Conservation (phyloP, 2,888 invertebrate genomes). For the Gastracanthus pulcherrimus region DNA sequence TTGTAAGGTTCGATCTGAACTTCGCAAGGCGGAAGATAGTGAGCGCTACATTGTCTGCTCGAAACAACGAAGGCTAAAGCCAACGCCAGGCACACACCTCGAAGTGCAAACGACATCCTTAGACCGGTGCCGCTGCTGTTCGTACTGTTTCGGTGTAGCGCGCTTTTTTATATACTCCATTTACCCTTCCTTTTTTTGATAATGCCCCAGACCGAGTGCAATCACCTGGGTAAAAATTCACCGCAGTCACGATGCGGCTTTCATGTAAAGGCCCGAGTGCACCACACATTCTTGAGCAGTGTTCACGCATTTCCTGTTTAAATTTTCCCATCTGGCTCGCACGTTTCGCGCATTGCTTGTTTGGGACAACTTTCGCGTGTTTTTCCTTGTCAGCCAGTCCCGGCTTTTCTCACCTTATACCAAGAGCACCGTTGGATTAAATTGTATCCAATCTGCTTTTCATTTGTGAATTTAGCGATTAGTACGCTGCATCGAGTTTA, state of each 20-base stretch:
- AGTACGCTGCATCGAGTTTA: background rate
- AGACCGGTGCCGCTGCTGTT: constrained; percentile 36
- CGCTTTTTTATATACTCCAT: constrained; percentile 50
- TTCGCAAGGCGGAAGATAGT: constrained; percentile 30
- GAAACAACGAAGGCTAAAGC: constrained; percentile 31
- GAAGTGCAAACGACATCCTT: constrained; percentile 46
- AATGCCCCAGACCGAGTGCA: constrained; percentile 13
- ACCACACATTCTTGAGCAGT: background rate
- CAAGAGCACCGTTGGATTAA: background rate
- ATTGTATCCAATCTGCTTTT: background rate
- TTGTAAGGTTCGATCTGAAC: constrained; percentile 43
- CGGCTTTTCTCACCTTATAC: background rate
- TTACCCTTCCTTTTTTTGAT: constrained; percentile 50
- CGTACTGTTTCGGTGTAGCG: background rate
- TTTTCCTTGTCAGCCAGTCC: constrained; percentile 21
- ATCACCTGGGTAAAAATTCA: constrained; percentile 28
- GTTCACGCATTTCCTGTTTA: constrained; percentile 49
- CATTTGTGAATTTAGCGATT: background rate
- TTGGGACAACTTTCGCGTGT: constrained; percentile 52
- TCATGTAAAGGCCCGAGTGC: background rate
- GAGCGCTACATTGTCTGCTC: constrained; percentile 19
- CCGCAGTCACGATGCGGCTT: constrained; percentile 24
- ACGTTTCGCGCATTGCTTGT: constrained; percentile 55
- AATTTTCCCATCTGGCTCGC: constrained; percentile 32
- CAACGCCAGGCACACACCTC: constrained; percentile 35